Evolutionary conservation across 2,888 invertebrate genomes (phyloP).

Genomic region (Clostera curtula): DNA sequence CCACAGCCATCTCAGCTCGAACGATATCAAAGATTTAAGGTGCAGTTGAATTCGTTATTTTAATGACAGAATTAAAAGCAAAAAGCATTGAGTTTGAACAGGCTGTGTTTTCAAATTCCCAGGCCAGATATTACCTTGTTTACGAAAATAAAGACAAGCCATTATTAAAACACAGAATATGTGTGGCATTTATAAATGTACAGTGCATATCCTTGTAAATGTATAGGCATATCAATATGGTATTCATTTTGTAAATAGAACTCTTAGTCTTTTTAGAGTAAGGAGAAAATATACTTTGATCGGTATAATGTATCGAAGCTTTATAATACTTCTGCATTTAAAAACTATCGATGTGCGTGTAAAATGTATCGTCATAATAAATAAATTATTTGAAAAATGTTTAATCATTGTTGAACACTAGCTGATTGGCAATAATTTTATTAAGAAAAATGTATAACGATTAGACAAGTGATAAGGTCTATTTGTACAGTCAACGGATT

Average conservation of each 20-base stretch:
- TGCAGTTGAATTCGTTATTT: no score
- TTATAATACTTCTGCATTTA: conserved; percentile 52
- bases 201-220: conserved; percentile 61
- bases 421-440: conserved; percentile 66
- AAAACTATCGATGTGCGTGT: conserved; percentile 33
- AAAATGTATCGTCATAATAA: conserved; percentile 35
- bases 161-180: conserved; percentile 14
- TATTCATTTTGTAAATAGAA: conserved; percentile 65
- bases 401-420: conserved; percentile 51
- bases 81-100: no score
- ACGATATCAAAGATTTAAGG: no score
- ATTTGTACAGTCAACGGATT: conserved; percentile 61
- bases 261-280: conserved; percentile 35
- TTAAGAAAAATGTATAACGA: conserved; percentile 52
- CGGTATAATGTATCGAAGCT: conserved; percentile 39
- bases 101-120: conserved; percentile 26
- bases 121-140: conserved; percentile 19
- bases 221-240: no score
- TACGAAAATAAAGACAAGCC: conserved; percentile 18
- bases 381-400: conserved; percentile 32
- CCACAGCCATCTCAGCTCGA: no score
- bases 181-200: conserved; percentile 47
- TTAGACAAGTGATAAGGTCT: conserved; percentile 40
- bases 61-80: no score
- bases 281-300: conserved; percentile 23